Percentiles rank a stretch among this genome's conserved stretches.
Conservation (phyloP, 92 coral and sea anemone species). For the Zoanthus gigantus region DNA sequence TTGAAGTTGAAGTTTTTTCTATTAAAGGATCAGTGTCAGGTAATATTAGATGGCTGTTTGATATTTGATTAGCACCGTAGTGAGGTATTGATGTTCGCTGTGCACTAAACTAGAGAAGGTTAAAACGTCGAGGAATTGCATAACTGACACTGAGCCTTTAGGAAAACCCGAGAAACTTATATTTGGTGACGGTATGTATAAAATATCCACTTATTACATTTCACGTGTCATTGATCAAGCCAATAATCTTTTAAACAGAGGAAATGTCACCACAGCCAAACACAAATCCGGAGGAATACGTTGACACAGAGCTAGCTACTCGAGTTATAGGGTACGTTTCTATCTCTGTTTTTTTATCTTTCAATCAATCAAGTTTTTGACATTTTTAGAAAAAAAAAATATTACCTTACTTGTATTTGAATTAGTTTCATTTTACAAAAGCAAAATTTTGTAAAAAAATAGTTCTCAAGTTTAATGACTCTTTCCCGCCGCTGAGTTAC, state of each 20-base stretch:
- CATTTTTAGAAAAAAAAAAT: not conserved
- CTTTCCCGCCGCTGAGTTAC: too few species aligned
- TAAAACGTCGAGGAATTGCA: not conserved
- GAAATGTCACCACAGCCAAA: constrained; percentile 26
- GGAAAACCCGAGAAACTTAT: not conserved
- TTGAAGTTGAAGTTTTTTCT: too few species aligned
- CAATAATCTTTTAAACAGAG: not conserved
- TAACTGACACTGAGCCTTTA: not conserved
- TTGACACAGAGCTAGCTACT: constrained; percentile 69
- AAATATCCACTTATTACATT: not conserved
- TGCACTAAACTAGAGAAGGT: too few species aligned
- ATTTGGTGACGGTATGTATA: not conserved
- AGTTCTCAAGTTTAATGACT: too few species aligned
- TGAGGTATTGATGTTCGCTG: too few species aligned
- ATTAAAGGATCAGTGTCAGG: too few species aligned
- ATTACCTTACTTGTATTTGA: too few species aligned
- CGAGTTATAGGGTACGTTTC: constrained; percentile 70
- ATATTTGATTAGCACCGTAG: too few species aligned
- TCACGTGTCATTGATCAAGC: not conserved
- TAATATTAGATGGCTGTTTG: too few species aligned
- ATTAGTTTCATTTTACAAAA: too few species aligned
- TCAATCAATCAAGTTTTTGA: not conserved
- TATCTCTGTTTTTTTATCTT: not conserved
- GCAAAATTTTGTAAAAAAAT: too few species aligned
- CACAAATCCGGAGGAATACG: constrained; percentile 55